phyloP scores from a whole-genome alignment of 2,888 invertebrate species.

The Mystacides longicornis region DNA sequence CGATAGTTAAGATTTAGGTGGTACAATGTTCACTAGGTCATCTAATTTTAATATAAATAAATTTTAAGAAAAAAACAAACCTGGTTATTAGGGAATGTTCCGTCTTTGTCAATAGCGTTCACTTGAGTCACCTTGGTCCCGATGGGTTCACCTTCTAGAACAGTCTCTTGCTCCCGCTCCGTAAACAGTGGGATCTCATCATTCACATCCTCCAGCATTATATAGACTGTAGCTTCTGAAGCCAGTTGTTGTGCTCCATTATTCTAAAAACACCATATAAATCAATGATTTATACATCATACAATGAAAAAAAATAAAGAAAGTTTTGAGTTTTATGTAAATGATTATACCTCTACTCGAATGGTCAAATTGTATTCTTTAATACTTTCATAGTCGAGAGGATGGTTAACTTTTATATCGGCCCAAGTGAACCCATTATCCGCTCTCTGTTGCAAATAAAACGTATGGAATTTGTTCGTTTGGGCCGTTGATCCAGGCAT shows the following conservation, averaged over 20 bases:
- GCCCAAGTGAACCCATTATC: slow-evolving; percentile 93
- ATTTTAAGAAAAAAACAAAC: too few relatives aligned
- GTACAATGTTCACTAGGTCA: too few relatives aligned
- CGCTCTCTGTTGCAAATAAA: slow-evolving; percentile 89
- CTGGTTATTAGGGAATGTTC: slow-evolving; percentile 91
- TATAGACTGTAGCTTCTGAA: slow-evolving; percentile 88
- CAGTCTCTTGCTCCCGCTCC: slow-evolving; percentile 91
- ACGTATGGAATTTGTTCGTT: slow-evolving; percentile 92
- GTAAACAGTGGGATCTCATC: slow-evolving; percentile 95
- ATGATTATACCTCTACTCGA: slow-evolving; percentile 80
- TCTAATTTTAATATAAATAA: too few relatives aligned
- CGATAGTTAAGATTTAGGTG: too few relatives aligned
- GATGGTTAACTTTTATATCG: slow-evolving; percentile 93
- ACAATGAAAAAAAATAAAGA: too few relatives aligned
- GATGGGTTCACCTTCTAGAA: slow-evolving; percentile 89
- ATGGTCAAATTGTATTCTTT: slow-evolving; percentile 94
- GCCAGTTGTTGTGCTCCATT: slow-evolving; percentile 93
- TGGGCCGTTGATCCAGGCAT: slow-evolving; percentile 95
- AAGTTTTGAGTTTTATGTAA: too few relatives aligned
- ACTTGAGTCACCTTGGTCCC: slow-evolving; percentile 94
- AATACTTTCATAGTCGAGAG: slow-evolving; percentile 88
- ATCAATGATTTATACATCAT: too few relatives aligned
- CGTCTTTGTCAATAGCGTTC: slow-evolving; percentile 93
- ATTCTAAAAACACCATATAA: slow-evolving; percentile 65
- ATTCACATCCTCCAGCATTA: slow-evolving; percentile 92